Evolutionary conservation across 2,797 vertebrate species (phyloP).

Genomic region (Cetoscarus ocellatus): DNA sequence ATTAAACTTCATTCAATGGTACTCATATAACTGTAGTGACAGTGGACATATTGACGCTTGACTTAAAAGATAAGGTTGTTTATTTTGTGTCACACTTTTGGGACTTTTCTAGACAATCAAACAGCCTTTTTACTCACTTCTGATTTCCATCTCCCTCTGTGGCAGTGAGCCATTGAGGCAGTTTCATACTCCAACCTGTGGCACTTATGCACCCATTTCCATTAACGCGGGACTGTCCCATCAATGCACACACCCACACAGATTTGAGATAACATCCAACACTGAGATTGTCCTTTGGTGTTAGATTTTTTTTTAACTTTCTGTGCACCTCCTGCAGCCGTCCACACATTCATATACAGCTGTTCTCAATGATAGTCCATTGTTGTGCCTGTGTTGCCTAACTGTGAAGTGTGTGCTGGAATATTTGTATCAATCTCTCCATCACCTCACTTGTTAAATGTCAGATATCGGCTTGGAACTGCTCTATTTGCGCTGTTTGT

Average conservation of each 20-base stretch:
- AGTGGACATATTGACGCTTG: no score
- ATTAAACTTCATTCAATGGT: no score
- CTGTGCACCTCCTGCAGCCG: constrained; percentile 9
- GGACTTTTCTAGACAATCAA: constrained; percentile 58
- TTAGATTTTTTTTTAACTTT: neutral
- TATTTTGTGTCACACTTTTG: neutral
- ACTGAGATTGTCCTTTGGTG: neutral
- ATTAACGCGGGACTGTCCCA: constrained; percentile 60
- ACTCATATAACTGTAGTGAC: no score
- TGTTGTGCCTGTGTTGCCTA: constrained; percentile 54
- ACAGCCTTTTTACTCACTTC: neutral
- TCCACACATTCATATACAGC: constrained; percentile 8
- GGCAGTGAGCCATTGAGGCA: constrained; percentile 22
- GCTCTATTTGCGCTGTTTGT: constrained; percentile 75
- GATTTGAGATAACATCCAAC: constrained; percentile 16
- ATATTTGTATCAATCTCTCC: constrained; percentile 53
- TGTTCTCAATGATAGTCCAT: constrained; percentile 32
- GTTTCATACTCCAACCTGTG: constrained; percentile 72
- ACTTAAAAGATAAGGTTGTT: no score
- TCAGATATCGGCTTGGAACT: constrained; percentile 84
- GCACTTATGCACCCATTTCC: constrained; percentile 34
- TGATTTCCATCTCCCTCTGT: constrained; percentile 21
- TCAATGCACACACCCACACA: constrained; percentile 3
- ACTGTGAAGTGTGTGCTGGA: constrained; percentile 44
- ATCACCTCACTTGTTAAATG: constrained; percentile 81